A percentile compares a stretch with the other conserved stretches of the same genome.
Evolutionary conservation across 2,797 vertebrate genomes (phyloP).

Genomic region (Pampus argenteus): DNA sequence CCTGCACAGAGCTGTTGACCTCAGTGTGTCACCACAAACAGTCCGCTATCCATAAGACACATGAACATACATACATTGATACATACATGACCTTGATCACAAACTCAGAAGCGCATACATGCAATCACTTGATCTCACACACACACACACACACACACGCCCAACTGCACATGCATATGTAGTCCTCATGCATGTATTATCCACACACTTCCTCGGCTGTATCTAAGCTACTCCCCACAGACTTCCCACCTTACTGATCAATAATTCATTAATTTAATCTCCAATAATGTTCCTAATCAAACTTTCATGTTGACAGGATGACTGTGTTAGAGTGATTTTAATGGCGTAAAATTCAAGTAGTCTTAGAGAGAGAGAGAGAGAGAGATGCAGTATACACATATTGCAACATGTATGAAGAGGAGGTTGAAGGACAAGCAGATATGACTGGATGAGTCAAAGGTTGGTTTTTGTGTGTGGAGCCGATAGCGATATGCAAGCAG

Average conservation of each 20-base stretch:
- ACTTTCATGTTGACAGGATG: constrained; percentile 61
- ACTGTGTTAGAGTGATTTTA: constrained; percentile 52
- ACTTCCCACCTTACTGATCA: constrained; percentile 67
- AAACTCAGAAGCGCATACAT: constrained; percentile 3
- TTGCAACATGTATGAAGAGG: constrained; percentile 49
- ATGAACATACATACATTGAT: not conserved
- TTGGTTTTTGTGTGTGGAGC: constrained; percentile 4
- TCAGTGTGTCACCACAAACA: not conserved
- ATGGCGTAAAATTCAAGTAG: constrained; percentile 51
- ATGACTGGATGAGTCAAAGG: constrained; percentile 27
- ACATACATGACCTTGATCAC: not conserved
- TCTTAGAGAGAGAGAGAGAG: not conserved
- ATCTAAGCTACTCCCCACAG: constrained; percentile 61
- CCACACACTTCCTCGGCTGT: constrained; percentile 19
- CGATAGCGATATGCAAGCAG: constrained; percentile 29
- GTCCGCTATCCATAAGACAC: not conserved
- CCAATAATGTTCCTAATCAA: constrained; percentile 76
- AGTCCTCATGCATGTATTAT: constrained; percentile 28
- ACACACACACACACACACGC: constrained; percentile 9
- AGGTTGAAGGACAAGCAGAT: constrained; percentile 13
- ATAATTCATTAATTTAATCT: constrained; percentile 74
- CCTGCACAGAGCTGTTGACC: not conserved
- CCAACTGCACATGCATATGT: constrained; percentile 24
- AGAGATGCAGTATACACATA: not conserved
- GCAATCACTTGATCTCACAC: constrained; percentile 2